phyloP scores from a whole-genome alignment of 2,797 vertebrate species.

The Carcharodon carcharias region DNA sequence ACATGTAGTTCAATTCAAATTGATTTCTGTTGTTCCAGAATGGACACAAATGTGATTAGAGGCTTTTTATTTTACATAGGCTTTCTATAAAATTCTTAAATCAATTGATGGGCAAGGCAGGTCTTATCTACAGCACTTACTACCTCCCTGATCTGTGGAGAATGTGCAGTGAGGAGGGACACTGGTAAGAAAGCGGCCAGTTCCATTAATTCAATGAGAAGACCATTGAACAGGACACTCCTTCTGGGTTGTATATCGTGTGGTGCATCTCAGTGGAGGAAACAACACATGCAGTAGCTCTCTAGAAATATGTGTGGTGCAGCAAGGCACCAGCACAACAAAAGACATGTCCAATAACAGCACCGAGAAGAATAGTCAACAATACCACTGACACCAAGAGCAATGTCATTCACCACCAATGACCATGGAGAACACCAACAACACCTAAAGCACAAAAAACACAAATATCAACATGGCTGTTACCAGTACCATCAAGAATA shows the following conservation, averaged over 20 bases:
- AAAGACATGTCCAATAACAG: not conserved
- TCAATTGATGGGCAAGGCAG: constrained; percentile 54
- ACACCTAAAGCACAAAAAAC: not conserved
- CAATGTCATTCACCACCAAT: not conserved
- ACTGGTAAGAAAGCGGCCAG: not conserved
- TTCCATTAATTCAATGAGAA: not conserved
- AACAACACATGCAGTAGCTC: not conserved
- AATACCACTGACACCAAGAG: not conserved
- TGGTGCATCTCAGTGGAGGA: not conserved
- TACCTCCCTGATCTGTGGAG: not conserved
- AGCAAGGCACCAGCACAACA: not conserved
- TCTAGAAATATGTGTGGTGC: not conserved
- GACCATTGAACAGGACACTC: not conserved
- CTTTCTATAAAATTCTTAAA: constrained; percentile 64
- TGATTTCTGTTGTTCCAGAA: constrained; percentile 66
- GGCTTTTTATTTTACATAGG: constrained; percentile 66
- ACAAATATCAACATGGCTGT: not conserved
- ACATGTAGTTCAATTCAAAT: constrained; percentile 66
- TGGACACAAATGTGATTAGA: constrained; percentile 72
- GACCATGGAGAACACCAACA: not conserved
- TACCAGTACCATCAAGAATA: not conserved
- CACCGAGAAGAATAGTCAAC: not conserved
- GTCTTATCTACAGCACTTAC: constrained; percentile 38
- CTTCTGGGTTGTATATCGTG: not conserved
- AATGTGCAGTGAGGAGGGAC: not conserved